phyloP scores from a whole-genome alignment of 2,888 invertebrate species.

The Rhagonycha fulva region DNA sequence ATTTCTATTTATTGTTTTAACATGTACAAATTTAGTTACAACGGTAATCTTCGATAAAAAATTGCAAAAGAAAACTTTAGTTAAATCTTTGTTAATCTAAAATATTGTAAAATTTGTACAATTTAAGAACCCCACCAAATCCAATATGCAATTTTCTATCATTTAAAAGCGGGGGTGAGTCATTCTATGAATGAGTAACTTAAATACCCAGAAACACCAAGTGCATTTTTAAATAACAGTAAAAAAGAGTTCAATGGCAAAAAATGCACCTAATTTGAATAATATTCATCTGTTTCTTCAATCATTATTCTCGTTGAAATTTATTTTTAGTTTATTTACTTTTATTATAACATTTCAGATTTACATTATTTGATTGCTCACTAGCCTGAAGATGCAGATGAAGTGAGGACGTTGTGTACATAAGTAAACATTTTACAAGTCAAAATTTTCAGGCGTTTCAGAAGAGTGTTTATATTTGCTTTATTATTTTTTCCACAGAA shows the following conservation, averaged over 20 bases:
- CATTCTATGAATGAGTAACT: background rate
- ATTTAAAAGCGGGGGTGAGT: background rate
- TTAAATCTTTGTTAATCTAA: background rate
- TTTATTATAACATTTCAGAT: too few relatives aligned
- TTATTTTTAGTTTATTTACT: too few relatives aligned
- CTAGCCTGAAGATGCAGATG: too few relatives aligned
- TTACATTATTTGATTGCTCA: too few relatives aligned
- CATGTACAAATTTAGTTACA: too few relatives aligned
- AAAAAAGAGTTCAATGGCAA: background rate
- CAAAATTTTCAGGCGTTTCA: too few relatives aligned
- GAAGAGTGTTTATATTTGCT: too few relatives aligned
- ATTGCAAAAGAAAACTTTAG: background rate
- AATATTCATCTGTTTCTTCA: background rate
- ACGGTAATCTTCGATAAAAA: background rate
- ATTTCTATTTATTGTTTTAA: too few relatives aligned
- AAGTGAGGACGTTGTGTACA: too few relatives aligned
- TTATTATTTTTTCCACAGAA: too few relatives aligned
- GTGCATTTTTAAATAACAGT: background rate
- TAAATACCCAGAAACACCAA: background rate
- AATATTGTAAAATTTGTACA: background rate
- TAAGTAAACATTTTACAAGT: too few relatives aligned
- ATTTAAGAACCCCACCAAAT: background rate
- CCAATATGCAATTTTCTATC: background rate
- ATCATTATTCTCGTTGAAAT: background rate
- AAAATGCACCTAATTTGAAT: background rate